These are phyloP conservation scores for Mormyrus iriodes DNA, from an alignment of 2,113 vertebrate species.

Conservation along the genomic window DNA sequence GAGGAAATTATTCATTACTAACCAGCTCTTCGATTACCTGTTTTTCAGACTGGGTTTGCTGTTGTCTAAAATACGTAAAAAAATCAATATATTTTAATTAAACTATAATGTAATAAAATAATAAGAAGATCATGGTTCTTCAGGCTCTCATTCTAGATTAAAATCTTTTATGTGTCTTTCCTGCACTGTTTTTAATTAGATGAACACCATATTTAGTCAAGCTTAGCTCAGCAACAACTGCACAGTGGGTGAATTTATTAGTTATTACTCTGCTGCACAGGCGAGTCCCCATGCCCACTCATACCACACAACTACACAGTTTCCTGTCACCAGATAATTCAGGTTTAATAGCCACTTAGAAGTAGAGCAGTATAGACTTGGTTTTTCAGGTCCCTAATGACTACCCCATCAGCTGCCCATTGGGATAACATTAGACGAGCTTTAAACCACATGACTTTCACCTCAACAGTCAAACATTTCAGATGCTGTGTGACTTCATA, in stretches of 20 bases:
- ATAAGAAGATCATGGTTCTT: background rate
- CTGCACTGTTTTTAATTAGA: background rate
- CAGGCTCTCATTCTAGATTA: background rate
- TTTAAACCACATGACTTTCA: background rate
- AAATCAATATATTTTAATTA: background rate
- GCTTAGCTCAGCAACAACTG: background rate
- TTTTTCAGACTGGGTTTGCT: background rate
- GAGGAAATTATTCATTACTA: background rate
- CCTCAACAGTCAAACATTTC: background rate
- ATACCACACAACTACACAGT: background rate
- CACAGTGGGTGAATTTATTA: background rate
- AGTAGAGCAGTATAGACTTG: background rate
- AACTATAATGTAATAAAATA: background rate
- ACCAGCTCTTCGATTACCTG: background rate
- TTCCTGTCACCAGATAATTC: background rate
- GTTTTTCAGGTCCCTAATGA: background rate
- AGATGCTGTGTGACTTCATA: background rate
- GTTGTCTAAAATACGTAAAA: background rate
- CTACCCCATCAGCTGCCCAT: background rate
- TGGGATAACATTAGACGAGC: background rate
- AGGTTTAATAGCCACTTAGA: background rate
- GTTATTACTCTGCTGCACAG: background rate
- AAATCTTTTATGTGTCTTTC: background rate
- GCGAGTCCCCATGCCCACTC: background rate
- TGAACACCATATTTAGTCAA: background rate